A percentile compares a stretch with the other conserved stretches of the same genome.
Conservation (phyloP, 2,113 vertebrate species). For the Equus przewalskii region DNA sequence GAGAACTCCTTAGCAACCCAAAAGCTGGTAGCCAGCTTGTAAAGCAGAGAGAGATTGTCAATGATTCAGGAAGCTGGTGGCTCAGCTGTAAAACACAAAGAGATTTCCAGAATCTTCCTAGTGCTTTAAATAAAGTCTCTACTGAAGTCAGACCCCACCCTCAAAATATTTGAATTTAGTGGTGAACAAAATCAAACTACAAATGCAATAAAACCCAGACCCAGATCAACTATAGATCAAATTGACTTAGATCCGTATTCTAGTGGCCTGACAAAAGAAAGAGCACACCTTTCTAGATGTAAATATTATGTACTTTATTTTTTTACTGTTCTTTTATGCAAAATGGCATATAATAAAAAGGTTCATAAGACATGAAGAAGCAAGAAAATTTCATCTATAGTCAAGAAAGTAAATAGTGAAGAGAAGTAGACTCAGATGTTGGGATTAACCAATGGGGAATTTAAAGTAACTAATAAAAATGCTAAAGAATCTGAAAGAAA, state of each 20-base stretch:
- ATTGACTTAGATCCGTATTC: not conserved
- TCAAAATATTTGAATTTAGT: not conserved
- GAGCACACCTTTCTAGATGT: not conserved
- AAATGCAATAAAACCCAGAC: not conserved
- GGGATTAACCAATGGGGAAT: not conserved
- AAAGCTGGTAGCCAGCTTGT: not conserved
- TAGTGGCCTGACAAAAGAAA: not conserved
- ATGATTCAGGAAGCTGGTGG: not conserved
- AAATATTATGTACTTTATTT: not conserved
- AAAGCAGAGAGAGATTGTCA: not conserved
- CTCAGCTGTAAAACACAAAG: not conserved
- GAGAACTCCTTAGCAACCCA: not conserved
- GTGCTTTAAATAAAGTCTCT: not conserved
- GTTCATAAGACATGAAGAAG: not conserved
- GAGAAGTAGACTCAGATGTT: not conserved
- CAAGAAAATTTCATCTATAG: not conserved
- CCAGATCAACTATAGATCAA: not conserved
- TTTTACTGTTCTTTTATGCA: not conserved
- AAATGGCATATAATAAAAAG: not conserved
- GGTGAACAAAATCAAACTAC: not conserved
- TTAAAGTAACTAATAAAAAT: slow-evolving; percentile 39
- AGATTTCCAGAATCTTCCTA: not conserved
- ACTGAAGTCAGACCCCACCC: not conserved
- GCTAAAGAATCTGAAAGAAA: not conserved
- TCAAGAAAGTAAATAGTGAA: not conserved